These are phyloP conservation scores for Xerus inauris DNA, from an alignment of 2,113 vertebrate species.

Conservation along the genomic window DNA sequence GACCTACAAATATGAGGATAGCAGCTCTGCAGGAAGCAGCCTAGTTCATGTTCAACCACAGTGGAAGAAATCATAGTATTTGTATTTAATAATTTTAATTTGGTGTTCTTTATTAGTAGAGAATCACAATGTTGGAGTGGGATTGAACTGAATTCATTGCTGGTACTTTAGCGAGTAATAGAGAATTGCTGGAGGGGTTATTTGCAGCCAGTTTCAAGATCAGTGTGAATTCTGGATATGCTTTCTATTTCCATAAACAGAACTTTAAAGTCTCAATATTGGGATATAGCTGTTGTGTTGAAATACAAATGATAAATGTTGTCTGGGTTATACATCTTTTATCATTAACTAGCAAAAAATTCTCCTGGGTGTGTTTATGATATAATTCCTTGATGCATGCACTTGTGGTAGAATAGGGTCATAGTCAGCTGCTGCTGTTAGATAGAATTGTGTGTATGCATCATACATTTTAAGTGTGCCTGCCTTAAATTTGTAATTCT, in stretches of 20 bases:
- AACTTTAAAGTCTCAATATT: background rate
- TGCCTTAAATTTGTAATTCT: conserved; percentile 66
- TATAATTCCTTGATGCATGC: background rate
- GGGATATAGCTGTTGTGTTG: background rate
- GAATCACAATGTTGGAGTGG: conserved; percentile 31
- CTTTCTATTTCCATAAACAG: conserved; percentile 22
- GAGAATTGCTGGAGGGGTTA: conserved; percentile 38
- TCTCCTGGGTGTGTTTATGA: background rate
- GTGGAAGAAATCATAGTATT: conserved; percentile 42
- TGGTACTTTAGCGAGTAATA: conserved; percentile 12
- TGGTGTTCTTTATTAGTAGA: conserved; percentile 8
- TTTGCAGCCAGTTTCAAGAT: conserved; percentile 59
- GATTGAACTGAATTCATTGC: background rate
- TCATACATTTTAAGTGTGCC: conserved; percentile 54
- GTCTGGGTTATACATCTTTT: background rate
- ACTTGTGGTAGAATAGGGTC: background rate
- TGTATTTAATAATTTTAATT: conserved; percentile 47
- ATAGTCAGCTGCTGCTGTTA: background rate
- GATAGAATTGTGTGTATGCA: background rate
- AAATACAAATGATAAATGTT: conserved; percentile 59
- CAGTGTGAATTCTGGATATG: background rate
- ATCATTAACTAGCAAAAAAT: background rate
- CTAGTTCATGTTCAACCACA: background rate
- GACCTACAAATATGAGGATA: background rate
- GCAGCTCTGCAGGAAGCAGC: background rate